Conservation (phyloP, 2,888 invertebrate genomes). For the Amiota minor region DNA sequence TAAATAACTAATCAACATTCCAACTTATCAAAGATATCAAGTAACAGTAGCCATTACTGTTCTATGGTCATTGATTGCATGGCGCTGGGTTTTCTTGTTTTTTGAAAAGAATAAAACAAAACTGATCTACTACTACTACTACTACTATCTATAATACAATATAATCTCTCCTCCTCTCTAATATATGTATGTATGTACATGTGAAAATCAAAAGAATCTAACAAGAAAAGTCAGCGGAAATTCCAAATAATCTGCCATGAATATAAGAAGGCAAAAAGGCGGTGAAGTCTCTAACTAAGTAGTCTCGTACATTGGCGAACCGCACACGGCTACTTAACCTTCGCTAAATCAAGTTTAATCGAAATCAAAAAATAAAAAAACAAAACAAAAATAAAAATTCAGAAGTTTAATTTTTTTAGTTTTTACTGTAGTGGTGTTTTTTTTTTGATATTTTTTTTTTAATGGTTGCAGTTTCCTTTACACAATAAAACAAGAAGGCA, state of each 20-base stretch:
- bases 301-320: background rate
- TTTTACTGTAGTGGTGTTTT: slow-evolving; percentile 30
- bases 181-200: too few relatives aligned
- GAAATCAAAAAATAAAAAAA: slow-evolving; percentile 42
- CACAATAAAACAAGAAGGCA: background rate
- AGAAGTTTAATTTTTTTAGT: slow-evolving; percentile 21
- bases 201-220: too few relatives aligned
- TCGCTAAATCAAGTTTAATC: slow-evolving; percentile 65
- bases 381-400: slow-evolving; percentile 30
- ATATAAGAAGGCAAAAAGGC: slow-evolving; percentile 5
- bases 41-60: too few relatives aligned
- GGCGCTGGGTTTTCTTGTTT: too few relatives aligned
- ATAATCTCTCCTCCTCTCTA: too few relatives aligned
- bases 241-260: slow-evolving; percentile 46
- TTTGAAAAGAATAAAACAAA: too few relatives aligned
- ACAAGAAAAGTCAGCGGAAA: slow-evolving; percentile 55
- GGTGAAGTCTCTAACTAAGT: background rate
- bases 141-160: too few relatives aligned
- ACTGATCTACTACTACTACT: too few relatives aligned
- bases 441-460: slow-evolving; percentile 36
- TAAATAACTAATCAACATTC: too few relatives aligned
- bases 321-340: slow-evolving; percentile 52
- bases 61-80: too few relatives aligned
- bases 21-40: too few relatives aligned
- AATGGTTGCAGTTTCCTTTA: slow-evolving; percentile 41